Base-by-base conservation (phyloP, 2,888 invertebrate genomes). In the Bimastos eiseni region DNA sequence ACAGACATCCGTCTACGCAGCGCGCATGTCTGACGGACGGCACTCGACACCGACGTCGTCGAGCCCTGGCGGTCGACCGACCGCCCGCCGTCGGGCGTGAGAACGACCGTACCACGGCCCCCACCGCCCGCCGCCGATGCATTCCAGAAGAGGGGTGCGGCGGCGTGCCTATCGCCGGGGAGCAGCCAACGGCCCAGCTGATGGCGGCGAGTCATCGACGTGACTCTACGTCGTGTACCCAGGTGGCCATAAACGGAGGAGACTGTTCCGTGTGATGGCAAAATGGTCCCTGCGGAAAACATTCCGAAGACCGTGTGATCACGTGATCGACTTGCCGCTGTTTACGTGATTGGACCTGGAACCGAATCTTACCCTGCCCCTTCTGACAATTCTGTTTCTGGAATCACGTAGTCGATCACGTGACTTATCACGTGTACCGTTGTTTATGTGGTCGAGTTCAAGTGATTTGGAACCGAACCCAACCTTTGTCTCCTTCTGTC, bases 31-130 rank as follows among this genome's bases (percentile, higher is more conserved):
- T 30, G 70, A 70, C 70, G 70, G 70, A 70, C n/a, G 70, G 70
- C 70, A 70, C 70, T 70, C 70, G 70, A 70, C 70, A 70, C 70
- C 70, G 70, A n/a, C 70, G 70, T 70, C 70, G 70, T n/a, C n/a
- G 70, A 1, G 70, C 30, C n/a, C n/a, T n/a, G 70, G n/a, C 70
- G 30, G 70, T n/a, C 49, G 70, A 70, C 70, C 70, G 70, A 8
- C 70, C 13, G 70, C n/a, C 70, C 13, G 70, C 70, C 70, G 70
- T 70, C 70, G 70, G 70, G 70, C 70, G 70, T 70, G 70, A 70
- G 70, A 70, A 70, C 70, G 70, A 70, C 70, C 70, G 70, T n/a
- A n/a, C 70, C n/a, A 70, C 4, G 70, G 70, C n/a, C 70, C 70
- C 70, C 70, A 70, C 70, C 70, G 70, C 70, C 70, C 70, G 30